Base-by-base conservation (phyloP, 2,797 vertebrate species). In the Amniataba percoides region DNA sequence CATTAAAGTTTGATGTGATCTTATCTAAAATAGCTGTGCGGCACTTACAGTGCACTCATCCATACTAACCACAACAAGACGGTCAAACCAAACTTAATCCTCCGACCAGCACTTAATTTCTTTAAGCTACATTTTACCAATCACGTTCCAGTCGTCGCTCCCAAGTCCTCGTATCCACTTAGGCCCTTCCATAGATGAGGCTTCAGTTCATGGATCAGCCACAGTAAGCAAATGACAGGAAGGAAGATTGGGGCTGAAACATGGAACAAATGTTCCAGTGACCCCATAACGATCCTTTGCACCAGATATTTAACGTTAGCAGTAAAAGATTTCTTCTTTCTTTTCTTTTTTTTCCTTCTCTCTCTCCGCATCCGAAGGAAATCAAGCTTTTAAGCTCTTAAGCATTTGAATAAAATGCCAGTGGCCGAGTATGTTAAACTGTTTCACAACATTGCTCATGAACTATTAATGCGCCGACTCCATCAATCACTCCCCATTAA, bases 1-100 rank as follows among this genome's bases (percentile, higher is more conserved):
- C 78, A 82, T 87, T 90, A 70, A 82, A 84, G 78, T 85, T 84
- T 82, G 70, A 85, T 87, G 71, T 31, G 42, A 57, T 87, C 48
- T 78, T 48, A 71, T 74, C 46, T 80, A 39, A 80, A 78, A 71
- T 40, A 61, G 66, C 80, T 59, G 51, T 19, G 40, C 48, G 43
- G 14, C 36, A 4, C 48, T 58, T 69, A 23, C 63, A 52, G 39
- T 31, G 25, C 51, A 48, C 7, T 65, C 66, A 14, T 66, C 71
- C 74, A 23, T 77, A 70, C 71, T 76, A 74, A 58, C 53, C 36
- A 62, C 73, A 81, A 70, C 68, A 74, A 67, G 66, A 61, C 34
- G 21, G 46, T 63, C 60, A 51, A 16, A 52, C 45, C 36, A 5
- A 27, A 25, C 15, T 73, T 15, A 42, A 52, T 51, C 2, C 14